phyloP scores from a whole-genome alignment of 1,140 invertebrate genomes.

The Prorops nasuta region DNA sequence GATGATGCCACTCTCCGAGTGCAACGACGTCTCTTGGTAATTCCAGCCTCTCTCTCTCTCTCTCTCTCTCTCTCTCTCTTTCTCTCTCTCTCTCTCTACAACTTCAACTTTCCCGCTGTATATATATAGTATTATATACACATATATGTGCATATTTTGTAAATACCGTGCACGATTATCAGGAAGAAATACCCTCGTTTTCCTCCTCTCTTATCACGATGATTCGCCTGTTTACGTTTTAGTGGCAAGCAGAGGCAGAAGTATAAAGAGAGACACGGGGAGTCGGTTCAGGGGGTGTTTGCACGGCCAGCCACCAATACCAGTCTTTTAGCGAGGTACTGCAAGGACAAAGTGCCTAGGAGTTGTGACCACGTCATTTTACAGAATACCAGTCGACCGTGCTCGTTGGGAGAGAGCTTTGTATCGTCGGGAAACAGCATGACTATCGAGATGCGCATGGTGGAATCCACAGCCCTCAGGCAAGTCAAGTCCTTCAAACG shows the following conservation, averaged over 20 bases:
- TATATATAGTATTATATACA: too few relatives aligned
- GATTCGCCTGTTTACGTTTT: conserved; percentile 17
- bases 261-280: conserved; percentile 40
- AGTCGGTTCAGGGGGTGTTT: conserved; percentile 49
- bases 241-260: conserved; percentile 49
- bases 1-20: conserved; percentile 71
- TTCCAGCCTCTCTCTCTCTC: too few relatives aligned
- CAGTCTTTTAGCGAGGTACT: conserved; percentile 73
- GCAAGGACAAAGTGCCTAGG: conserved; percentile 72
- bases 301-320: conserved; percentile 64
- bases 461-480: conserved; percentile 81
- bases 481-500: too few relatives aligned
- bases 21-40: conserved; percentile 79
- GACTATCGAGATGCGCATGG: conserved; percentile 75
- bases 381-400: conserved; percentile 65
- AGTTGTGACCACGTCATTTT: conserved; percentile 76
- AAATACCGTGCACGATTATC: too few relatives aligned
- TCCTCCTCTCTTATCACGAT: neutral
- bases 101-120: too few relatives aligned
- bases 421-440: conserved; percentile 76
- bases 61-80: neutral
- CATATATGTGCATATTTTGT: too few relatives aligned
- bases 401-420: conserved; percentile 78
- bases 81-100: too few relatives aligned
- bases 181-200: too few relatives aligned